Percentiles rank a stretch among this genome's conserved stretches.
Evolutionary conservation across 53 echinoderm and acorn worm genomes (phyloP).

Genomic region (Zoroaster sp.): DNA sequence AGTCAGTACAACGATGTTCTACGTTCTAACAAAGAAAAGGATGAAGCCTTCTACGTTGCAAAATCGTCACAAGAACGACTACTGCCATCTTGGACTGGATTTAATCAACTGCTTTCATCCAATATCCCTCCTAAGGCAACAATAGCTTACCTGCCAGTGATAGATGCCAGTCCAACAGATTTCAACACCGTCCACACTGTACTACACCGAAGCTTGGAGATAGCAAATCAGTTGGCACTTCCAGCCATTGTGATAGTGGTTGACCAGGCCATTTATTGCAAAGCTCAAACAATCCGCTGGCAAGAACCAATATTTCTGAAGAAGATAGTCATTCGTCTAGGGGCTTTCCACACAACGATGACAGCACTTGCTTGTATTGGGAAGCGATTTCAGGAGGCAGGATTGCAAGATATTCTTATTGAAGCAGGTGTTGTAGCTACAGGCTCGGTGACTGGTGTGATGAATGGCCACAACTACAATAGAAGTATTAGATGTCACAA

Average conservation of each 20-base stretch:
- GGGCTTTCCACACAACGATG: conserved; percentile 56
- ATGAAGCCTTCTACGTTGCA: background rate
- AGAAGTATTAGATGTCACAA: conserved; percentile 26
- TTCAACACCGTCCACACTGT: conserved; percentile 57
- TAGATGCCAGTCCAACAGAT: conserved; percentile 65
- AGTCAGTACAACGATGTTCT: no score
- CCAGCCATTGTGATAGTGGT: conserved; percentile 46
- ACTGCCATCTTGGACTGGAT: conserved; percentile 3
- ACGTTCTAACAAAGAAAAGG: no score
- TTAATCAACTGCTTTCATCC: background rate
- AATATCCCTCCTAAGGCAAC: background rate
- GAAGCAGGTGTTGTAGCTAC: conserved; percentile 36
- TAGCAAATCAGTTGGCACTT: conserved; percentile 33
- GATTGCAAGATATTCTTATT: conserved; percentile 32
- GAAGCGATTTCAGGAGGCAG: conserved; percentile 49
- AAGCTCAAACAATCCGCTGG: conserved; percentile 59
- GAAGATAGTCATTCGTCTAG: conserved; percentile 55
- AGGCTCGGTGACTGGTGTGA: conserved; percentile 52
- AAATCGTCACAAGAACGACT: background rate
- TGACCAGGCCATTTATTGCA: conserved; percentile 74
- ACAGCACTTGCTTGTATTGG: conserved; percentile 27
- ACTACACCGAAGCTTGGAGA: conserved; percentile 19
- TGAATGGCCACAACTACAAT: conserved; percentile 58
- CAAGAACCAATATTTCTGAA: conserved; percentile 41
- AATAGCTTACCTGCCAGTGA: conserved; percentile 66